Base-by-base conservation (phyloP, 2,113 vertebrate genomes). In the Oreocharis arfaki region DNA sequence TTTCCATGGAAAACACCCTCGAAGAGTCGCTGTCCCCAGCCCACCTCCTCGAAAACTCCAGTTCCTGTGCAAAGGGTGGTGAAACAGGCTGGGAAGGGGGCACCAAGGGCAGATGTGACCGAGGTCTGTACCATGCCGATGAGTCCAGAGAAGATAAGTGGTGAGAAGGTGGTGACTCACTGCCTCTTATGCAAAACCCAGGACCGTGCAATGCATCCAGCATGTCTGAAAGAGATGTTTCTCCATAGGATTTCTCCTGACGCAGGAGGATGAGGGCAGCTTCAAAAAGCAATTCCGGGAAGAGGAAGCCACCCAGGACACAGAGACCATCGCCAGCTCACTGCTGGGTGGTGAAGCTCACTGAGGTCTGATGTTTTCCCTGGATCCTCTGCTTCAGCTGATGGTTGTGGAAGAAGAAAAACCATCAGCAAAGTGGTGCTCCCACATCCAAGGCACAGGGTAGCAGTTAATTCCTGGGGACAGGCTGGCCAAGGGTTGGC, bases 271-370 rank as follows among this genome's bases (percentile, higher is more conserved):
- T 75, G 42, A 52, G 35, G 15, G 9, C 0, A 1, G 21, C 55
- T 96, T 83, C 79, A 49, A 28, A 83, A 64, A 47, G 27, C 32
- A 61, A 3, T 24, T 56, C 55, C 76, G 77, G 57, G 42, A 77
- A 63, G 55, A 57, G 18, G 49, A 89, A 50, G 20, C 8, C 68
- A 27, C 17, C 19, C 18, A 26, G 68, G n/a, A 44, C 39, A 30
- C 3, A 7, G 30, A 19, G 61, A 52, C 13, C 35, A 11, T 33
- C 0, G 0, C 49, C 12, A 7, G 21, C 47, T 93, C 35, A 3
- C 49, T 19, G 3, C 59, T 81, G 49, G 21, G 12, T 77, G 67
- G 41, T 32, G 22, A 28, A 50, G 6, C 6, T 80, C 0, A 0
- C 32, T 3, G 7, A 73, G 63, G 16, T 33, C 35, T 64, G 39